A percentile compares a stretch with the other conserved stretches of the same genome.
Evolutionary conservation across 2,888 invertebrate genomes (phyloP).

Genomic region (Disparrhopalites patrizii): DNA sequence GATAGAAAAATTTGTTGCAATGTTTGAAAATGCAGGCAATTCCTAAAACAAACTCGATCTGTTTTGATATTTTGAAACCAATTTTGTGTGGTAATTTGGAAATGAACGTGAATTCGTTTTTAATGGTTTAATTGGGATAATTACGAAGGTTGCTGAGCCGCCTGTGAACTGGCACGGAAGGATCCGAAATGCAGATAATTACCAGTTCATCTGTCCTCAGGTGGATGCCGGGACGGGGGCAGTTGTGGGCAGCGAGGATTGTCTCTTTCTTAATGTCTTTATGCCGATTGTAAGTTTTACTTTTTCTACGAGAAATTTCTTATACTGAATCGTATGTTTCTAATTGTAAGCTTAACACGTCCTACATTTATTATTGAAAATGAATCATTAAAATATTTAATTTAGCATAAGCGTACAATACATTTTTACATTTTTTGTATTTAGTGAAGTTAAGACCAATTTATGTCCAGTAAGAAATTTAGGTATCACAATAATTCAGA

Average conservation of each 20-base stretch:
- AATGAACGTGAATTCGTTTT: no score
- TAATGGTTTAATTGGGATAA: background rate
- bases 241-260: constrained; percentile 35
- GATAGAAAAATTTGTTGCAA: no score
- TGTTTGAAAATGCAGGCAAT: no score
- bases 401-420: no score
- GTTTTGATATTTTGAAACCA: no score
- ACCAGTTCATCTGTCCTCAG: constrained; percentile 28
- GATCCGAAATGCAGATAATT: constrained; percentile 33
- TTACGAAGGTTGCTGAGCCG: constrained; percentile 30
- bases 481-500: no score
- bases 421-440: background rate
- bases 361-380: background rate
- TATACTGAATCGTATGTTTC: background rate
- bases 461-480: no score
- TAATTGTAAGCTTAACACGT: background rate
- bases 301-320: background rate
- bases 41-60: no score
- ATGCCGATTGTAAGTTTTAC: constrained; percentile 13
- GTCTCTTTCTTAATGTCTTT: constrained; percentile 36
- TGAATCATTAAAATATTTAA: no score
- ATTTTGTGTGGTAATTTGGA: no score
- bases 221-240: constrained; percentile 5
- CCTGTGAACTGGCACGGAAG: constrained; percentile 14
- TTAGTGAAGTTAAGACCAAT: background rate